Base-by-base conservation (phyloP, 1,140 invertebrate species). In the Nasonia longicornis region DNA sequence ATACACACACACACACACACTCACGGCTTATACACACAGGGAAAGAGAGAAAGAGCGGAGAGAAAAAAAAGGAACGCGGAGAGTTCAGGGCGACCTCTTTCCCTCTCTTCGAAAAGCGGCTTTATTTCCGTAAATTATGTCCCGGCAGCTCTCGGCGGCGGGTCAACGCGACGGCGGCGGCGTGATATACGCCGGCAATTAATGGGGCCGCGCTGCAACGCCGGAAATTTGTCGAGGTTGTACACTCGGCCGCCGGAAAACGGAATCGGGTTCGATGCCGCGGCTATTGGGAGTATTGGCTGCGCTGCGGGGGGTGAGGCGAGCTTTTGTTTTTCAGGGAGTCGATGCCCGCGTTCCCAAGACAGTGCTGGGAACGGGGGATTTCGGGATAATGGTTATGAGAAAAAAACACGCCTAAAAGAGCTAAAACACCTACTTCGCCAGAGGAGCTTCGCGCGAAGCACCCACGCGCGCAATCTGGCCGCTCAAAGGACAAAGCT, bases 131-230 rank as follows among this genome's bases (percentile, higher is more conserved):
- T 89, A 85, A 89, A 89, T 89, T 89, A 88, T 87, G 85, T 86
- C 72, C 74, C 58, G 29, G 63, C 31, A 77, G 31, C 48, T 71
- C 81, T 83, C 82, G 84, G 67, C 77, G 74, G 76, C 64, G 35
- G 83, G 84, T 84, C 79, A 84, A 86, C 73, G 82, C 35, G 26
- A 6, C 11, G 14, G 7, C 7, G 0, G 14, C 48, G 16, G 0
- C 45, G 63, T 88, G 88, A 89, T 89, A 88, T 89, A 89, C 85
- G 86, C 48, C 38, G n/a, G 84, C 86, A 89, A 89, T 89, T 89
- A 89, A 89, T 87, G 85, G 83, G 63, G n/a, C n/a, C 71, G 80
- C 70, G 85, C 31, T 7, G 81, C 22, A 85, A 83, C 72, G 72
- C 16, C 84, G 85, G 84, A 85, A 86, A 88, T 89, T 87, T 85